A percentile compares a stretch with the other conserved stretches of the same genome.
Evolutionary conservation across 2,888 invertebrate genomes (phyloP).

Genomic region (Perdita meconis): DNA sequence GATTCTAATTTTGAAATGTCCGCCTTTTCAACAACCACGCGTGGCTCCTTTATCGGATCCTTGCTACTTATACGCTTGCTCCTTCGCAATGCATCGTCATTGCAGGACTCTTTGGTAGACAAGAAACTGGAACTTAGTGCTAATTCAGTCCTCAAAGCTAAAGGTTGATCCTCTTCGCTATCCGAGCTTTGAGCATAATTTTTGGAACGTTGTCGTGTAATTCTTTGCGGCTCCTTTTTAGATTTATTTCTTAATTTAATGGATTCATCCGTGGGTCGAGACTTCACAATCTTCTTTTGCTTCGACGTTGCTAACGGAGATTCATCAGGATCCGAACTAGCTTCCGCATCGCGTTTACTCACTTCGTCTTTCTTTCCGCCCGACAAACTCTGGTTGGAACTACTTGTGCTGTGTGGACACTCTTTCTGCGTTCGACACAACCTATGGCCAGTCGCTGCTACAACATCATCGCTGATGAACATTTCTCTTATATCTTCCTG

Average conservation of each 20-base stretch:
- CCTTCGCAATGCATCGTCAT: constrained; percentile 63
- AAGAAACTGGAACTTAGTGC: constrained; percentile 29
- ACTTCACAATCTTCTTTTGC: constrained; percentile 33
- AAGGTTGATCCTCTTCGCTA: constrained; percentile 75
- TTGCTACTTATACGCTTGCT: constrained; percentile 74
- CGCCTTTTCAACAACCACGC: constrained; percentile 75
- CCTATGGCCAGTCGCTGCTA: constrained; percentile 88
- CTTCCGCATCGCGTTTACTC: constrained; percentile 2
- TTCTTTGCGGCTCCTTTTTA: constrained; percentile 40
- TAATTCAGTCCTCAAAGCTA: constrained; percentile 65
- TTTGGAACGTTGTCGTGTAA: constrained; percentile 56
- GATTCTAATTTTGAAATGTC: constrained; percentile 77
- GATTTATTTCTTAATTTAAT: constrained; percentile 30
- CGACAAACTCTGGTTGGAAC: neutral
- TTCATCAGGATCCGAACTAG: constrained; percentile 32
- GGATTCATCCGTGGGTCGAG: constrained; percentile 28
- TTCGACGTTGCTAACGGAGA: constrained; percentile 12
- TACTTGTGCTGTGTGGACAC: constrained; percentile 66
- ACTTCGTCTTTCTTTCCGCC: constrained; percentile 45
- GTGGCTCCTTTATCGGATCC: constrained; percentile 69
- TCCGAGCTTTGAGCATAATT: constrained; percentile 70
- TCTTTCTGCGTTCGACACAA: constrained; percentile 88
- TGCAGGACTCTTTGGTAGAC: constrained; percentile 48
- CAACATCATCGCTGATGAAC: constrained; percentile 88
- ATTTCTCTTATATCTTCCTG: constrained; percentile 90